Evolutionary conservation across 2,797 vertebrate species (phyloP).

Genomic region (Synanceia verrucosa): DNA sequence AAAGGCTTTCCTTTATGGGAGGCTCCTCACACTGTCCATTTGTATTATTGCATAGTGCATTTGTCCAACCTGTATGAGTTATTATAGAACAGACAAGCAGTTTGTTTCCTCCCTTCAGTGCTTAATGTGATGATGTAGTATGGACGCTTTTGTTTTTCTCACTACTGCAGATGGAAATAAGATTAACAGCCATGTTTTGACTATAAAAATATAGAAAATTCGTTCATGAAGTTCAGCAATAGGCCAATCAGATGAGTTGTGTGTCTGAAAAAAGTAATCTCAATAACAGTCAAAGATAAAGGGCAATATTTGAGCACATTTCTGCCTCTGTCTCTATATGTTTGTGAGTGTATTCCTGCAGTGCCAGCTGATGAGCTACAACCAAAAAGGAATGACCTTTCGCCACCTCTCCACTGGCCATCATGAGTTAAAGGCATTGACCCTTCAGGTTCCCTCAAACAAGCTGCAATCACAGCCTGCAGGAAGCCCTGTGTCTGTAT

Average conservation of each 20-base stretch:
- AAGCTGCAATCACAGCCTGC: conserved; percentile 41
- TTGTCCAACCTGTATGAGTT: neutral
- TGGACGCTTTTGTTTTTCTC: neutral
- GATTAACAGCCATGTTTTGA: neutral
- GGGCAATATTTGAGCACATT: conserved; percentile 27
- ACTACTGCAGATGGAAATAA: neutral
- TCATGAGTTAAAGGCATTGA: conserved; percentile 61
- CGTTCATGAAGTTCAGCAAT: neutral
- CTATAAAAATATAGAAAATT: neutral
- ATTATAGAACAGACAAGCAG: neutral
- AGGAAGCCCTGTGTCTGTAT: conserved; percentile 25
- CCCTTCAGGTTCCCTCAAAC: conserved; percentile 54
- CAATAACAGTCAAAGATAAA: conserved; percentile 21
- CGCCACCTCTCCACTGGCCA: conserved; percentile 31
- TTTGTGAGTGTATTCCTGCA: conserved; percentile 17
- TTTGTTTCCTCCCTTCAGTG: neutral
- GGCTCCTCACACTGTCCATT: neutral
- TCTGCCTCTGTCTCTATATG: conserved; percentile 1
- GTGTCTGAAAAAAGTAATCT: neutral
- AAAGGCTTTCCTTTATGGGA: neutral
- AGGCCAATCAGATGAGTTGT: neutral
- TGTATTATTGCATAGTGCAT: neutral
- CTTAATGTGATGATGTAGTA: neutral
- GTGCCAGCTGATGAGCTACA: conserved; percentile 69
- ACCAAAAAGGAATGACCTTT: conserved; percentile 58